These are phyloP conservation scores for Drosophila pseudotakahashii DNA, from an alignment of 2,888 invertebrate species.

Conservation along the genomic window DNA sequence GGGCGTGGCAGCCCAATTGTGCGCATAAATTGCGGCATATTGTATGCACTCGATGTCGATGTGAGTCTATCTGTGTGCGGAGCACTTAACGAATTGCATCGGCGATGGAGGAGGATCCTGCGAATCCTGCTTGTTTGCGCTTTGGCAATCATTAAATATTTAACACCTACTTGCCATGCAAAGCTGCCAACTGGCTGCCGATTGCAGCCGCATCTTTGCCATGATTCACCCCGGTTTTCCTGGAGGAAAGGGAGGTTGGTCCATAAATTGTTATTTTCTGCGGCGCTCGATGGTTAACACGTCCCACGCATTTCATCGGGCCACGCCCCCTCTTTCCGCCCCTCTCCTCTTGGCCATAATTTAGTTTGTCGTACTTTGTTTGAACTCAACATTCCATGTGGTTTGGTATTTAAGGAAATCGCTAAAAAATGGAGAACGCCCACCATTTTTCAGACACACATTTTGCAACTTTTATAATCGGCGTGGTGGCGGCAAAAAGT, in stretches of 20 bases:
- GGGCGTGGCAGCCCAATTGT: constrained; percentile 51
- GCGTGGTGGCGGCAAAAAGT: not conserved
- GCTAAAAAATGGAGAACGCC: not conserved
- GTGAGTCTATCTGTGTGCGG: constrained; percentile 9
- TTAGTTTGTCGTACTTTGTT: constrained; percentile 17
- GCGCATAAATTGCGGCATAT: constrained; percentile 53
- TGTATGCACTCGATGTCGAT: constrained; percentile 34
- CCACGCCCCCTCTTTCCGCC: constrained; percentile 7
- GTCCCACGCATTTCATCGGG: constrained; percentile 38
- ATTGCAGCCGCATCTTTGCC: constrained; percentile 14
- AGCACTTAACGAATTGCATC: constrained; percentile 62
- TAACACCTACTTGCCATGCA: constrained; percentile 61
- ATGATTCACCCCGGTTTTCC: constrained; percentile 2
- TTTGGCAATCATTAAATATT: constrained; percentile 66
- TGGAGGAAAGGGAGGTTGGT: not conserved
- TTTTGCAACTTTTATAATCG: constrained; percentile 13
- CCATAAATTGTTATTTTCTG: constrained; percentile 44
- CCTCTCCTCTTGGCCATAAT: constrained; percentile 21
- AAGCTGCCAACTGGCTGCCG: constrained; percentile 25
- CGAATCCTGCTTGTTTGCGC: constrained; percentile 39
- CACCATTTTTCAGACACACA: constrained; percentile 6
- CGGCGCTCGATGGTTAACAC: constrained; percentile 34
- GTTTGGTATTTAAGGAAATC: constrained; percentile 1
- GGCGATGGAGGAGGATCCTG: constrained; percentile 10
- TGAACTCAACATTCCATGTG: constrained; percentile 8